These are phyloP conservation scores for Hyaena hyaena DNA, from an alignment of 2,113 vertebrate genomes.

Conservation along the genomic window DNA sequence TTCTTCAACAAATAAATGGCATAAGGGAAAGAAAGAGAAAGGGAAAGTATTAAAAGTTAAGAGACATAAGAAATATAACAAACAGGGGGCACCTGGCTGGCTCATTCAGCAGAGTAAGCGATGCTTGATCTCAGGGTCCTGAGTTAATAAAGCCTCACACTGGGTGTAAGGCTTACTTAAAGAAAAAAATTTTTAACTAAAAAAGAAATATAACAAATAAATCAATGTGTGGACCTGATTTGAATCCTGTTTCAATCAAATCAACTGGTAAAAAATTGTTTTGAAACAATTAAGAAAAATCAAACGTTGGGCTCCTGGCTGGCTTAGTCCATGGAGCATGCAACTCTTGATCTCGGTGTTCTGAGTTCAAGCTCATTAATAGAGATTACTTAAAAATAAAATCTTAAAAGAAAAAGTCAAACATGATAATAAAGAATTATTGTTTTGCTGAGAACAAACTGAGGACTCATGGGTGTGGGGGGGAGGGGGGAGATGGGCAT, in stretches of 20 bases:
- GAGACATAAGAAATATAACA: background rate
- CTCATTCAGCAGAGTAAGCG: background rate
- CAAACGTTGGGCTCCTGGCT: background rate
- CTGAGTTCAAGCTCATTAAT: background rate
- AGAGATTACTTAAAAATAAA: background rate
- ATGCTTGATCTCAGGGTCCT: background rate
- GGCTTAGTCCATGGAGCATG: background rate
- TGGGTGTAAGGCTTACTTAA: background rate
- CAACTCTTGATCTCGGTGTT: background rate
- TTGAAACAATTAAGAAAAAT: slow-evolving; percentile 61
- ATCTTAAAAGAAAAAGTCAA: background rate
- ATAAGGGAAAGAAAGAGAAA: background rate
- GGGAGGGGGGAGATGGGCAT: no score
- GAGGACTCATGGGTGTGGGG: no score
- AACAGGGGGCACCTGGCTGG: background rate
- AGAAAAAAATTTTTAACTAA: background rate
- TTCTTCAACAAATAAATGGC: slow-evolving; percentile 46
- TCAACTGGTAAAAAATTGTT: slow-evolving; percentile 48
- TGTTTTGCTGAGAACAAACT: background rate
- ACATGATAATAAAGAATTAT: slow-evolving; percentile 60
- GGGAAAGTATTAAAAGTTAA: slow-evolving; percentile 22
- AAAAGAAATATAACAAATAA: background rate
- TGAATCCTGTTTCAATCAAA: slow-evolving; percentile 44
- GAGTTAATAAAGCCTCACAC: background rate
- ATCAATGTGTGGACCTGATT: background rate